Evolutionary conservation across 2,888 invertebrate genomes (phyloP), one percentile per base, ranked within the genome.

Genomic region (Epinotia brunnichana): DNA sequence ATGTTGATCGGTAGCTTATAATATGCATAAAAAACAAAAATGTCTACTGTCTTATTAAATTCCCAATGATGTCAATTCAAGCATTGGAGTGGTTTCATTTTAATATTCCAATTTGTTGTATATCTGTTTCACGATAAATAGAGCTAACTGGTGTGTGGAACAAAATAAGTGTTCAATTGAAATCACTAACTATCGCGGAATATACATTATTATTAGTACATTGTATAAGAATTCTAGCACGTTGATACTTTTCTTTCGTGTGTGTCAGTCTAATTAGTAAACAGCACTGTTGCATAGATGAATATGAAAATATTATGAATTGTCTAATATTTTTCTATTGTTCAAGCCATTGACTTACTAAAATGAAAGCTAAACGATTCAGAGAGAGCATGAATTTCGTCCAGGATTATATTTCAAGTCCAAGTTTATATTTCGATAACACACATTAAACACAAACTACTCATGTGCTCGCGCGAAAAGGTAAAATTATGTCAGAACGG

Each of bases 151-250:
- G 59, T 29, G 54, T 13, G 15, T 61, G 7, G 2, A 41, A 69
- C 17, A 19, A 53, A 19, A 21, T 64, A 54, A 56, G 39, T 54
- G 64, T 54, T 41, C 63, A 29, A 19, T 41, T 62, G 19, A 53
- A 64, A 64, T 64, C 53, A 39, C 53, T 64, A 39, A 19, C 13
- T 59, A 29, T 51, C 62, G 17, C 15, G 41, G 29, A 17, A 57
- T 48, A 54, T 86, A 86, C 86, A 85, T 82, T 75, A 76, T 77
- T 74, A 76, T 84, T 86, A 87, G 87, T 87, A 87, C 66, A 63
- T 64, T 74, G 54, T 59, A 29, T 61, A 53, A 71, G 60, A 53
- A 70, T 41, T 67, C 41, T 66, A 66, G 54, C 39, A 41, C n/a
- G 41, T 54, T 41, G 21, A 66, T 54, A 21, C 9, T 35, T 54